These are phyloP conservation scores for Ylistrum balloti DNA, from an alignment of 1,140 invertebrate species.

Conservation along the genomic window DNA sequence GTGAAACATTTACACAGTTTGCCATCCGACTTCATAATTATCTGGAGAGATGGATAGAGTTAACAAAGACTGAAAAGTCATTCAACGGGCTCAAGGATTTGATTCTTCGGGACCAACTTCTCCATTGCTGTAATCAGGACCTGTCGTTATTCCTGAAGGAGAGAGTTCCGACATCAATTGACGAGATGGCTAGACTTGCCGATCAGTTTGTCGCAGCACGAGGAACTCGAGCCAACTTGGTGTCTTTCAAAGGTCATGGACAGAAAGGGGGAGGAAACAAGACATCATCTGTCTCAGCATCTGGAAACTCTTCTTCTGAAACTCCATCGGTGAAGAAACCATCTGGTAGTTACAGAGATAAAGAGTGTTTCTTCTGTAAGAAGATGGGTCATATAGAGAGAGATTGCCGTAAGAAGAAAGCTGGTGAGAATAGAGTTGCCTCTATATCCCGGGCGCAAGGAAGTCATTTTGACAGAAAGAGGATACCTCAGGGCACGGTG, in stretches of 20 bases:
- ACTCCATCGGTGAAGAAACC: not conserved
- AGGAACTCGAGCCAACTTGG: not conserved
- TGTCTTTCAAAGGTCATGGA: not conserved
- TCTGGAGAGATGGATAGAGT: constrained; percentile 54
- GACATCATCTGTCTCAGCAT: too few species aligned
- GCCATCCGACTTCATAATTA: constrained; percentile 42
- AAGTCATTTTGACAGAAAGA: too few species aligned
- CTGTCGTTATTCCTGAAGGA: constrained; percentile 49
- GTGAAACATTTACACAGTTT: too few species aligned
- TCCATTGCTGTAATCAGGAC: constrained; percentile 54
- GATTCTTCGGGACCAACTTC: constrained; percentile 51
- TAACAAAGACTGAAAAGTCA: constrained; percentile 35
- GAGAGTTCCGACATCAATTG: not conserved
- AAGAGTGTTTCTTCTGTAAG: too few species aligned
- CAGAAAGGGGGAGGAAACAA: not conserved
- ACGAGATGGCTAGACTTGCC: constrained; percentile 11
- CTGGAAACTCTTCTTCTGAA: not conserved
- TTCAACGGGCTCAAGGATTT: constrained; percentile 49
- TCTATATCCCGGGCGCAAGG: too few species aligned
- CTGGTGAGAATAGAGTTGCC: too few species aligned
- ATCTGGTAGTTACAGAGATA: too few species aligned
- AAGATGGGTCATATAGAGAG: too few species aligned
- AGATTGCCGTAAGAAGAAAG: too few species aligned
- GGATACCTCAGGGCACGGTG: too few species aligned
- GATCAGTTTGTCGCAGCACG: too few species aligned